Evolutionary conservation across 2,888 invertebrate genomes (phyloP).

Genomic region (Brenthis ino): DNA sequence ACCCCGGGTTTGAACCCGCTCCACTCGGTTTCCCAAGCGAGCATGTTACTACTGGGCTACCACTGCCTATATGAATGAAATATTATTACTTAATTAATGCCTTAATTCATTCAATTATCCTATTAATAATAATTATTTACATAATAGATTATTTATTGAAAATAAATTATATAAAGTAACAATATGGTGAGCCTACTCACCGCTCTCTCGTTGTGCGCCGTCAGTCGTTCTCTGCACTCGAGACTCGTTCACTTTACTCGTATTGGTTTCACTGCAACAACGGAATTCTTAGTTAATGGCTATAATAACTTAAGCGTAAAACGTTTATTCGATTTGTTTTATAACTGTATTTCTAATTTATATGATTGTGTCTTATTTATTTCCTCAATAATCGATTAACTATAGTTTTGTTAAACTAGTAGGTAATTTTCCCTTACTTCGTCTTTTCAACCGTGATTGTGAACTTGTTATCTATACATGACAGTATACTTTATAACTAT

Average conservation of each 20-base stretch:
- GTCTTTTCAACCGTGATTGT: no score
- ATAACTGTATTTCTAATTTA: not conserved
- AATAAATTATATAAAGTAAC: conserved; percentile 3
- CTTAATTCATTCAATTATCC: no score
- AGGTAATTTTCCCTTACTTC: not conserved
- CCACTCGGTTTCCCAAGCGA: no score
- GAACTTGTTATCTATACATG: no score
- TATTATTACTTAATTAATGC: no score
- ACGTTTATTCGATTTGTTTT: not conserved
- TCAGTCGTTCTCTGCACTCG: conserved; percentile 75
- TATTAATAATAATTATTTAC: no score
- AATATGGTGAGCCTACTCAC: conserved; percentile 53
- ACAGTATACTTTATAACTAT: no score
- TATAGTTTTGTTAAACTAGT: not conserved
- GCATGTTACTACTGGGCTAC: no score
- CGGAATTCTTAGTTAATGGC: conserved; percentile 16
- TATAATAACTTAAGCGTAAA: conserved; percentile 5
- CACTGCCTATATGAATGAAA: no score
- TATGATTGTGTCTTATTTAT: not conserved
- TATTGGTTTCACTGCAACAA: conserved; percentile 78
- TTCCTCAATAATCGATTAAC: no score
- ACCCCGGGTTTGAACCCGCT: no score
- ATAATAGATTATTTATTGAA: not conserved
- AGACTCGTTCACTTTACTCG: conserved; percentile 80
- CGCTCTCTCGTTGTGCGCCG: conserved; percentile 75